These are phyloP conservation scores for Poecilia wingei DNA, from an alignment of 2,797 vertebrate genomes.

Conservation along the genomic window DNA sequence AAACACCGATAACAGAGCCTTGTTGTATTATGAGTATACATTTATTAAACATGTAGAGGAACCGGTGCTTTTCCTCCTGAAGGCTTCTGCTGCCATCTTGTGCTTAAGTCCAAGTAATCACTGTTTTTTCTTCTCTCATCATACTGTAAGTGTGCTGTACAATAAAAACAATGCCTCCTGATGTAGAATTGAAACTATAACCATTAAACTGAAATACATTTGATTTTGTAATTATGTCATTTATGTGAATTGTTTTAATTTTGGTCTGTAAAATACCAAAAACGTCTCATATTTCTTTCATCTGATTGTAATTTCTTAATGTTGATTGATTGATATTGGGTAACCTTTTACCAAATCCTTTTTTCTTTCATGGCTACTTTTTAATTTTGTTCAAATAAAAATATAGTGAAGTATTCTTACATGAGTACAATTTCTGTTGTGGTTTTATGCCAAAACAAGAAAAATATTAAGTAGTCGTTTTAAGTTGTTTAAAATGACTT, in stretches of 20 bases:
- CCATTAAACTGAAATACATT: background rate
- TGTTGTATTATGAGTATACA: background rate
- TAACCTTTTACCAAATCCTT: too few species aligned
- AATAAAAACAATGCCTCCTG: background rate
- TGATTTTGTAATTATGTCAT: background rate
- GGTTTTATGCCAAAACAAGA: too few species aligned
- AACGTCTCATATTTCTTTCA: too few species aligned
- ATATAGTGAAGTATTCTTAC: background rate
- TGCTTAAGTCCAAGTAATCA: conserved; percentile 14
- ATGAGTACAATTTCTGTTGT: too few species aligned
- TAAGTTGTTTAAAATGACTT: too few species aligned
- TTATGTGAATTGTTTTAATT: too few species aligned
- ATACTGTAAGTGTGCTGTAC: background rate
- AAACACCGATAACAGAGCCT: conserved; percentile 15
- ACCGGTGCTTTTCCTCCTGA: background rate
- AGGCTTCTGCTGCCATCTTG: conserved; percentile 48
- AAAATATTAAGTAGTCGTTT: too few species aligned
- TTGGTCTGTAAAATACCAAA: too few species aligned
- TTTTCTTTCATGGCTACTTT: background rate
- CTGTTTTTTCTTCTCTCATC: background rate
- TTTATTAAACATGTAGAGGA: background rate
- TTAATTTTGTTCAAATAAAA: background rate
- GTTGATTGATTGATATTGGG: too few species aligned
- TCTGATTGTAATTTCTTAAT: too few species aligned
- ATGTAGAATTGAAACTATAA: background rate